Evolutionary conservation across 2,113 vertebrate species (phyloP), one percentile per base, ranked within the genome.

Genomic region (Ageneiosus marmoratus): DNA sequence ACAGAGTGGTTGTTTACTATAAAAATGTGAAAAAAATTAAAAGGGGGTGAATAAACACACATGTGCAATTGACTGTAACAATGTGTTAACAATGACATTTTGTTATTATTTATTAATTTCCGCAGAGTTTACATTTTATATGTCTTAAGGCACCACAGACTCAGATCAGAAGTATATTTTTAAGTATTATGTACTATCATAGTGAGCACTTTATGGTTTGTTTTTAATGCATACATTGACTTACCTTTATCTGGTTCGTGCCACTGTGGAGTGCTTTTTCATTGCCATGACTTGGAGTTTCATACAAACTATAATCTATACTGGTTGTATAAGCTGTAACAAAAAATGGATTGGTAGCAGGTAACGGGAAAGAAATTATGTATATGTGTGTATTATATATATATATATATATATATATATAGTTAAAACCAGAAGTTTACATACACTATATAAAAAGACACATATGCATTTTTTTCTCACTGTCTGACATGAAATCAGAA

Each of bases 111-210:
- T 16, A 8, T 16, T 20, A 48, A 32, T 53, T 18, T 75, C 48
- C 32, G 13, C 13, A 62, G 72, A 74, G 44, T 29, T n/a, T 29
- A 51, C 15, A 51, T 18, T 74, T 18, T 48, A 27, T 48, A 27
- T 48, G 15, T 48, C n/a, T 73, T 73, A 44, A 6, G 12, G 12
- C 22, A 72, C 5, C 20, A 46, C 41, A 13, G 20, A 48, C n/a
- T 70, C n/a, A 50, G 27, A 51, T 51, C 18, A 32, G 9, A 29
- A 12, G 48, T 34, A 11, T 22, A 22, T 51, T 75, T n/a, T 51
- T 29, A 74, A 51, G 29, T 7, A 73, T 50, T 74, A 53, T 75
- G 50, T 75, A 75, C n/a, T 51, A 51, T 53, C 29, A 83, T 46
- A 58, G 37, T 51, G 32, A 51, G 50, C 46, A 4, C 13, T 69